Evolutionary conservation across 1,140 invertebrate species (phyloP), one percentile per base, ranked within the genome.

Genomic region (Listronotus bonariensis): DNA sequence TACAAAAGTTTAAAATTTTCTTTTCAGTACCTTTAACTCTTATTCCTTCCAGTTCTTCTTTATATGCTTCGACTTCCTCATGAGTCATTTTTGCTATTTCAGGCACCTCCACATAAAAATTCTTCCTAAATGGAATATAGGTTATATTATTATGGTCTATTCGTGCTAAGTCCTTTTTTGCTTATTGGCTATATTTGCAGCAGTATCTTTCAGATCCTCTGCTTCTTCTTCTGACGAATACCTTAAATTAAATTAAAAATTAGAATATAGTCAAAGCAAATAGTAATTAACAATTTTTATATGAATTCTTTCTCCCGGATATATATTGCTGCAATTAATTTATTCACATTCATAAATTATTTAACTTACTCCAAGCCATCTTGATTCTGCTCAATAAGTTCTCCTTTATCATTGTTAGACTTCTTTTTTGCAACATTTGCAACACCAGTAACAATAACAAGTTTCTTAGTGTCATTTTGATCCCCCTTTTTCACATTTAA

Each of bases 361-460:
- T 26, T 26, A 26, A 26, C 52, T 65, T 65, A 99, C 82, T 98
- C 96, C 59, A 98, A 81, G 15, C 93, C 95, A 81, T 98, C 96
- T 81, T 96, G 92, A 82, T 98, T 97, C 76, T 97, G 95, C 78
- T 98, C 95, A 73, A 99, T 97, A 0, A 98, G 79, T 82, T 99
- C 96, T 56, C 96, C 95, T 57, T 91, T 89, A 41, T 90, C 86
- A 69, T 85, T 85, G 43, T 85, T 82, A 18, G 86, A 84, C 74
- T 90, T 91, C 74, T 91, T 92, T 76, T 96, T 97, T 14, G 93
- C 93, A 7, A 95, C 89, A 10, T 96, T 97, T 14, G 93, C 93
- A 7, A 95, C 89, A 10, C 93, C 95, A n/a, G 91, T 93, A 5
- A 96, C 85, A 57, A 95, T 91, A 9, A 92, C 86, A 0, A 94